phyloP scores from a whole-genome alignment of 1,140 invertebrate species.

The Steinernema feltiae region DNA sequence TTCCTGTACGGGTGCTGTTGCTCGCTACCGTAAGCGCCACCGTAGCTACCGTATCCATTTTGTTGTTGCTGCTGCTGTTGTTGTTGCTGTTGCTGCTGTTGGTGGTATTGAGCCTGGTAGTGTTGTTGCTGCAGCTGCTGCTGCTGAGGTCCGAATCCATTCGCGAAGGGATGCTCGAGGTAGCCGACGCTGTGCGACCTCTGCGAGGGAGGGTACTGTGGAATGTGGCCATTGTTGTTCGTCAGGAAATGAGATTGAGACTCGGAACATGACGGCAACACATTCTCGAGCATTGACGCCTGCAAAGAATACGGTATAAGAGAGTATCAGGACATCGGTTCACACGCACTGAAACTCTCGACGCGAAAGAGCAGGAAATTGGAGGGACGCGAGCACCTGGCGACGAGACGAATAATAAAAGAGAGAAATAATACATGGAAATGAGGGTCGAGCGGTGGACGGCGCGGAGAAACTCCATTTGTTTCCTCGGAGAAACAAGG shows the following conservation, averaged over 20 bases:
- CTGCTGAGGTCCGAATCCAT: conserved; percentile 3
- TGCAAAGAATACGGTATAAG: background rate
- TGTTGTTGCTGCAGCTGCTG: background rate
- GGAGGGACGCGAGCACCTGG: background rate
- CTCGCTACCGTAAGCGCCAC: background rate
- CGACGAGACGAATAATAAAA: background rate
- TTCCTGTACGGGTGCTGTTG: background rate
- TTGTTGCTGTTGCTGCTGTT: no score
- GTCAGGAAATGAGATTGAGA: background rate
- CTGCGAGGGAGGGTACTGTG: background rate
- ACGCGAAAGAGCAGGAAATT: background rate
- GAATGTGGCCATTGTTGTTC: background rate
- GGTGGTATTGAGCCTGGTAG: background rate
- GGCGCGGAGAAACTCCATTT: background rate
- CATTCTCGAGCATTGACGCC: conserved; percentile 2
- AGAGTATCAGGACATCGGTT: background rate
- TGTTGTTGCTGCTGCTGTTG: background rate
- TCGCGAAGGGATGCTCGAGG: background rate
- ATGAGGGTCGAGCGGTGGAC: background rate
- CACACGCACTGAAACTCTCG: background rate
- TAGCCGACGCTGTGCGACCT: background rate
- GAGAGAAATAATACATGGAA: conserved; percentile 2
- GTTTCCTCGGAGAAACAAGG: background rate
- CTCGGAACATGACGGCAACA: conserved; percentile 7
- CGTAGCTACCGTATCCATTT: conserved; percentile 5